Evolutionary conservation across 1,140 invertebrate genomes (phyloP).

Genomic region (Drosophila murphyi): DNA sequence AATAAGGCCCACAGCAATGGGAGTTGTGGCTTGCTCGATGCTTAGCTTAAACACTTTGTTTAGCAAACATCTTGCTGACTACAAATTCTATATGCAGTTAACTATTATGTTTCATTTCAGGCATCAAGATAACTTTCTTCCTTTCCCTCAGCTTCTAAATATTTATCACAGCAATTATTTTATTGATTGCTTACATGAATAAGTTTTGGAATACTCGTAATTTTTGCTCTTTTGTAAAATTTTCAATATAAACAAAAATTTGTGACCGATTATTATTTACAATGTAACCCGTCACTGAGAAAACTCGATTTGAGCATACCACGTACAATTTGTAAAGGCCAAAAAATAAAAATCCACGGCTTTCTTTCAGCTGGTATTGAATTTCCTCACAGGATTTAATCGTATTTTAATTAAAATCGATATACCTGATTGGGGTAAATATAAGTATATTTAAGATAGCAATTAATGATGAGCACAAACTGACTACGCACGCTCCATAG

Average conservation of each 20-base stretch:
- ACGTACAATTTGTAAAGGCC: not conserved
- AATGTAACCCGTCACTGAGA: not conserved
- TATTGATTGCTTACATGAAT: slow-evolving; percentile 32
- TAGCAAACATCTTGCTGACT: not conserved
- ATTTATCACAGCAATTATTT: slow-evolving; percentile 19
- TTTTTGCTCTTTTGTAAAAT: not conserved
- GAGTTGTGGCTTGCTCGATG: not conserved
- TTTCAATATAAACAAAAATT: slow-evolving; percentile 49
- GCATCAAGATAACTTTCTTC: slow-evolving; percentile 15
- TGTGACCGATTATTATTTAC: slow-evolving; percentile 52
- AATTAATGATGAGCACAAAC: too few relatives aligned
- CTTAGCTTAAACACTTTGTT: not conserved
- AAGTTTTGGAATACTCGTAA: slow-evolving; percentile 11
- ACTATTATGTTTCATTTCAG: slow-evolving; percentile 5
- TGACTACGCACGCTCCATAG: too few relatives aligned
- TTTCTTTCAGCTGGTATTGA: too few relatives aligned
- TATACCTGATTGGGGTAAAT: too few relatives aligned
- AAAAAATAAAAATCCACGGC: too few relatives aligned
- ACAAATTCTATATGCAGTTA: slow-evolving; percentile 1
- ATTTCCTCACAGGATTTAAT: too few relatives aligned
- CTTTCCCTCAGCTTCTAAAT: not conserved
- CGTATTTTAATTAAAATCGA: too few relatives aligned
- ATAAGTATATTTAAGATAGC: too few relatives aligned
- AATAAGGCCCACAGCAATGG: not conserved
- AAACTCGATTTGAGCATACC: not conserved